These are phyloP conservation scores for Labeo catla DNA, from an alignment of 2,113 vertebrate species.

Conservation along the genomic window DNA sequence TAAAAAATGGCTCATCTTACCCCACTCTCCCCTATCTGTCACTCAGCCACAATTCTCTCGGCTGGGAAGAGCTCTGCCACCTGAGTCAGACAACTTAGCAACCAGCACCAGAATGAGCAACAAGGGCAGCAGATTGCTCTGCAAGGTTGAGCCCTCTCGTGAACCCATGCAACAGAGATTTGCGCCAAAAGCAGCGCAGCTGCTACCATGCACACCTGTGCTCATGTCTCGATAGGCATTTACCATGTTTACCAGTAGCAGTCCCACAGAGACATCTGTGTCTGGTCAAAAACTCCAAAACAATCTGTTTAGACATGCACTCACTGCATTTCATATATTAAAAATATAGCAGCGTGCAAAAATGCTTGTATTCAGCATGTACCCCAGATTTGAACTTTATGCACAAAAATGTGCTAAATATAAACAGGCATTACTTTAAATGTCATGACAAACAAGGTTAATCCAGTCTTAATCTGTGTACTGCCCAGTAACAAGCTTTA, in stretches of 20 bases:
- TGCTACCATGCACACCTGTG: conserved; percentile 23
- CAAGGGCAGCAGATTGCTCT: background rate
- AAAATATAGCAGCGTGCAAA: background rate
- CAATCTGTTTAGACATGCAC: conserved; percentile 6
- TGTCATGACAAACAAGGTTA: conserved; percentile 43
- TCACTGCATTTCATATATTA: background rate
- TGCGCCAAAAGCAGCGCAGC: background rate
- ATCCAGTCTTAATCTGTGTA: conserved; percentile 39
- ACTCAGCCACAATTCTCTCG: background rate
- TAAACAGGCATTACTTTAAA: conserved; percentile 37
- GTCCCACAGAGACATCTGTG: background rate
- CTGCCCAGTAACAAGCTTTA: conserved; percentile 41
- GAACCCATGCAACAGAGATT: background rate
- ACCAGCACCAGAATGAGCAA: conserved; percentile 1
- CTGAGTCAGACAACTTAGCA: background rate
- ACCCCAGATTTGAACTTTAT: background rate
- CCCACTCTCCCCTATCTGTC: too few relatives aligned
- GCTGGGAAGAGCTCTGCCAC: background rate
- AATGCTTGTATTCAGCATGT: background rate
- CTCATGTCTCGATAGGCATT: background rate
- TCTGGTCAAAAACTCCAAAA: conserved; percentile 5
- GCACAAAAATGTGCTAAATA: background rate
- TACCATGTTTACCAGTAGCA: conserved; percentile 24
- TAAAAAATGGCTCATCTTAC: too few relatives aligned
- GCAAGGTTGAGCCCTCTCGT: background rate